These are phyloP conservation scores for Ephestia elutella DNA, from an alignment of 1,140 invertebrate genomes.

Conservation along the genomic window DNA sequence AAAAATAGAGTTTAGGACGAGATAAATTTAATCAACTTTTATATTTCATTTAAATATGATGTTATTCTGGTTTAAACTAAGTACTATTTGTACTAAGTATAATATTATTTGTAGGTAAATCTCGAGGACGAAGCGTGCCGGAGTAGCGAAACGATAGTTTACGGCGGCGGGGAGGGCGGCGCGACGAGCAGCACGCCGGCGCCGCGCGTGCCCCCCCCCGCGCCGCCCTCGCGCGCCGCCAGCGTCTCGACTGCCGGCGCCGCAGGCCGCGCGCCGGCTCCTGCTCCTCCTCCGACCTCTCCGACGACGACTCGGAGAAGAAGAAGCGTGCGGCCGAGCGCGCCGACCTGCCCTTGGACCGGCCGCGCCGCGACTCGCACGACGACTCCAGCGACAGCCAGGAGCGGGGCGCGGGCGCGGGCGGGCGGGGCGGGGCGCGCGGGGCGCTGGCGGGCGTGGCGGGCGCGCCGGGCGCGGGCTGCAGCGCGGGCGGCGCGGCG, in stretches of 20 bases:
- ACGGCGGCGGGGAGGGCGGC: conserved; percentile 39
- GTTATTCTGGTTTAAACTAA: no score
- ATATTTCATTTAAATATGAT: no score
- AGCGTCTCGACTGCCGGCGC: conserved; percentile 65
- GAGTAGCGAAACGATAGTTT: conserved; percentile 25
- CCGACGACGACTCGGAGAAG: conserved; percentile 90
- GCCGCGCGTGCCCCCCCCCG: conserved; percentile 37
- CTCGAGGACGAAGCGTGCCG: conserved; percentile 43
- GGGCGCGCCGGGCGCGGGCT: conserved; percentile 34
- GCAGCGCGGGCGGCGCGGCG: not conserved
- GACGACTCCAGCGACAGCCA: conserved; percentile 81
- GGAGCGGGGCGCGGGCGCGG: conserved; percentile 74
- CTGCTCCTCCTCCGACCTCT: conserved; percentile 92
- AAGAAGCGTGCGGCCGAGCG: conserved; percentile 86
- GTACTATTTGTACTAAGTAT: no score
- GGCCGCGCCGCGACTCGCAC: conserved; percentile 82
- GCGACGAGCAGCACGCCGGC: conserved; percentile 25
- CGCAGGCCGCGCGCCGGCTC: conserved; percentile 84
- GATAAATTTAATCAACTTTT: no score
- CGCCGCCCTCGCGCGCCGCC: conserved; percentile 38
- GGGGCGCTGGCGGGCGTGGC: conserved; percentile 66
- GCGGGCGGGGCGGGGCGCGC: conserved; percentile 62
- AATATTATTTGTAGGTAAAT: conserved; percentile 43
- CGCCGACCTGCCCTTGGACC: conserved; percentile 73
- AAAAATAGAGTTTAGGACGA: no score